Evolutionary conservation across 1,140 invertebrate species (phyloP).

Genomic region (Trichogramma pretiosum): DNA sequence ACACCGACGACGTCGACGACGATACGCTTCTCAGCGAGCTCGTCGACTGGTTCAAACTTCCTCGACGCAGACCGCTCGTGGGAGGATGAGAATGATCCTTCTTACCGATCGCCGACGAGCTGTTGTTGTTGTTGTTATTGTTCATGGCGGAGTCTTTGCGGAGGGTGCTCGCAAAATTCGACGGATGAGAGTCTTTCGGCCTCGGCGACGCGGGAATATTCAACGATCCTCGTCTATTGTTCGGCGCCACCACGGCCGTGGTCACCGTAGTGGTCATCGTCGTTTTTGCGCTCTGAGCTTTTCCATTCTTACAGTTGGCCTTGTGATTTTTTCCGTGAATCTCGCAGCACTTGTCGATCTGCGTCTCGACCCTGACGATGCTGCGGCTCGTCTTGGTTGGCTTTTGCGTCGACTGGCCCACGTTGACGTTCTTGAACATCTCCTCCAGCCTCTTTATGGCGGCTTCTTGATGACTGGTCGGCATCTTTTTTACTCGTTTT

Average conservation of each 20-base stretch:
- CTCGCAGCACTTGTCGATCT: slow-evolving; percentile 53
- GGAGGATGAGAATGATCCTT: too few species aligned
- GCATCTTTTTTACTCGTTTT: slow-evolving; percentile 34
- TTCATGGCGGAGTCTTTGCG: slow-evolving; percentile 51
- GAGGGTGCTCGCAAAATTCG: slow-evolving; percentile 56
- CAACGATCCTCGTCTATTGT: slow-evolving; percentile 49
- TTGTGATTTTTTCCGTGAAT: slow-evolving; percentile 59
- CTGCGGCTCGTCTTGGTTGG: too few species aligned
- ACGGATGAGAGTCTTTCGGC: slow-evolving; percentile 55
- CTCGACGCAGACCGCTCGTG: slow-evolving; percentile 25
- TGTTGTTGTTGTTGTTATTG: too few species aligned
- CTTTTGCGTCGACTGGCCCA: slow-evolving; percentile 43
- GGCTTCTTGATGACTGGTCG: slow-evolving; percentile 51
- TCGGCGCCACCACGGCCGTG: slow-evolving; percentile 24
- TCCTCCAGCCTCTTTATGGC: slow-evolving; percentile 62
- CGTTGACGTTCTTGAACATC: slow-evolving; percentile 56
- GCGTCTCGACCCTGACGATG: slow-evolving; percentile 46
- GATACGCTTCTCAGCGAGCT: slow-evolving; percentile 37
- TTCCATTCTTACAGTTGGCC: slow-evolving; percentile 44
- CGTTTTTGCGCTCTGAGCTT: slow-evolving; percentile 44
- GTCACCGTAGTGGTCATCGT: slow-evolving; percentile 22
- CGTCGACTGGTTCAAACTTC: slow-evolving; percentile 34
- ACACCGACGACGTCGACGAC: neutral
- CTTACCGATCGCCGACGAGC: too few species aligned
- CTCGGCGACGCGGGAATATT: slow-evolving; percentile 47